phyloP scores from a whole-genome alignment of 2,888 invertebrate genomes.

The Pyrgus malvae region DNA sequence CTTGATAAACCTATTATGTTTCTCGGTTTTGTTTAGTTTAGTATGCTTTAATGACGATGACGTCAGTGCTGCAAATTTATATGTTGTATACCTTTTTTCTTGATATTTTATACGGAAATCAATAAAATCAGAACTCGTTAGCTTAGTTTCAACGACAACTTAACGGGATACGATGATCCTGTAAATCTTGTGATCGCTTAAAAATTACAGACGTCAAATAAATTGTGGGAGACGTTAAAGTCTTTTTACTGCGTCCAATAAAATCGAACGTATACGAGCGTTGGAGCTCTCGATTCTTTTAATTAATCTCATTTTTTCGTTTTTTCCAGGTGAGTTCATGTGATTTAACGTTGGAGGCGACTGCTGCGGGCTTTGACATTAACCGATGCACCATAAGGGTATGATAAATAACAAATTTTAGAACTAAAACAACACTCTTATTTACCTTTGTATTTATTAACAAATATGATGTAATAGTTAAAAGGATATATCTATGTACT shows the following conservation, averaged over 20 bases:
- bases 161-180: slow-evolving; percentile 31
- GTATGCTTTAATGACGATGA: no score
- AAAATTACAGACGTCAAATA: slow-evolving; percentile 44
- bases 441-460: no score
- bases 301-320: slow-evolving; percentile 45
- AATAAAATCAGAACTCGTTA: slow-evolving; percentile 20
- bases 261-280: slow-evolving; percentile 42
- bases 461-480: no score
- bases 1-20: not conserved
- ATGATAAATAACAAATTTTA: not conserved
- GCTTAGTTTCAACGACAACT: slow-evolving; percentile 7
- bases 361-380: slow-evolving; percentile 1
- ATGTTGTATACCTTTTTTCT: not conserved
- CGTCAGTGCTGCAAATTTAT: no score
- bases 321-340: slow-evolving; percentile 54
- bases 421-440: not conserved
- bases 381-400: not conserved
- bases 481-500: no score
- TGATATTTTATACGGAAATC: slow-evolving; percentile 3
- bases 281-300: slow-evolving; percentile 40
- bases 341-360: slow-evolving; percentile 32
- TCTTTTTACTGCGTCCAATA: slow-evolving; percentile 42
- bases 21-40: no score
- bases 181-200: slow-evolving; percentile 30
- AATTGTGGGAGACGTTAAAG: slow-evolving; percentile 41